Conservation (phyloP, 2,888 invertebrate species). For the Ethmia dodecea region DNA sequence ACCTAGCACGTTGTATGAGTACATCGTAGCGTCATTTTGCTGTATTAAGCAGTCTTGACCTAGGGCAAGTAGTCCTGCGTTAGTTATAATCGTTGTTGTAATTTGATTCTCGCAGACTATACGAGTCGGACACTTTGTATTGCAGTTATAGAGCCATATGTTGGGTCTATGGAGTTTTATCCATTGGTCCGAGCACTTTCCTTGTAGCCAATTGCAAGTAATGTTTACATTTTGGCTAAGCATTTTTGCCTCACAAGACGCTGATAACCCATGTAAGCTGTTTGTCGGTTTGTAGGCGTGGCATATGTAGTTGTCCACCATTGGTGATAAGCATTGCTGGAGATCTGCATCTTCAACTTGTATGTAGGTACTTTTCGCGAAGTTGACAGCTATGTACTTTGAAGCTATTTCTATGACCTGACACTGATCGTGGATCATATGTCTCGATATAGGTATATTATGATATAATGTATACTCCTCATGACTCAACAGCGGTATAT, state of each 20-base stretch:
- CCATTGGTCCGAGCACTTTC: background rate
- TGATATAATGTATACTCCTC: conserved; percentile 2
- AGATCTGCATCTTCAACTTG: background rate
- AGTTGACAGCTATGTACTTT: background rate
- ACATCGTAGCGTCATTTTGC: background rate
- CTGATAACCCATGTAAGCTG: background rate
- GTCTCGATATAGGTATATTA: background rate
- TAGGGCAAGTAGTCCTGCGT: background rate
- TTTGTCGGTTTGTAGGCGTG: background rate
- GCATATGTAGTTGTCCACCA: background rate
- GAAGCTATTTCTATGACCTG: background rate
- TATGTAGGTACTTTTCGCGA: background rate
- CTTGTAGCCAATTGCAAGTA: background rate
- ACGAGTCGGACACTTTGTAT: background rate
- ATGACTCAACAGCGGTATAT: conserved; percentile 1
- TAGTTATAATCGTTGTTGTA: background rate
- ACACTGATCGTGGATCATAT: background rate
- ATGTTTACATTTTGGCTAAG: background rate
- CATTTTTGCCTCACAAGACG: background rate
- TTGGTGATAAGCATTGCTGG: conserved; percentile 1
- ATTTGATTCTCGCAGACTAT: background rate
- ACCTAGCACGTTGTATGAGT: background rate
- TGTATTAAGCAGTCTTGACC: background rate
- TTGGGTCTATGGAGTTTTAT: conserved; percentile 1
- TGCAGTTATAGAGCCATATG: background rate